phyloP scores from a whole-genome alignment of 2,113 vertebrate genomes.

The Podarcis cretensis region DNA sequence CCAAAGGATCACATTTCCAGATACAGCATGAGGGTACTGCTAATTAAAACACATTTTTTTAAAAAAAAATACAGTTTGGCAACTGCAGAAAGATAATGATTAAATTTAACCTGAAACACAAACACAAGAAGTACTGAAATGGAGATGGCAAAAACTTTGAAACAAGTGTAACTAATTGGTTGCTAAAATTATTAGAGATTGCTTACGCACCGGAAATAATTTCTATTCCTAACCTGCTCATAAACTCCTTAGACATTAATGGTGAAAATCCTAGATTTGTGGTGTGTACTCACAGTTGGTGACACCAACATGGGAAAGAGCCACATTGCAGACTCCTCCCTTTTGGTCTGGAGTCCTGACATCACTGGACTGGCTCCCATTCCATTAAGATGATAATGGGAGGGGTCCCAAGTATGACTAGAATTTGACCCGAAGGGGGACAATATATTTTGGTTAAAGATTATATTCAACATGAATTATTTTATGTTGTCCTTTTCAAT shows the following conservation, averaged over 20 bases:
- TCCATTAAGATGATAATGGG: background rate
- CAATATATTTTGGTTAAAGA: background rate
- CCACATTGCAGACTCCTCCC: background rate
- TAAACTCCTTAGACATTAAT: background rate
- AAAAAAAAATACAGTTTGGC: background rate
- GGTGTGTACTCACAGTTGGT: background rate
- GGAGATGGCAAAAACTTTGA: background rate
- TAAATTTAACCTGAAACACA: background rate
- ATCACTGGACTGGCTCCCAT: background rate
- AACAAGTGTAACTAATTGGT: background rate
- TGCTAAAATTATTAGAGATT: background rate
- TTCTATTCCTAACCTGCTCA: background rate
- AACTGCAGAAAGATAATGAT: background rate
- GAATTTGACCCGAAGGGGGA: background rate
- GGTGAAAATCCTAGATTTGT: background rate
- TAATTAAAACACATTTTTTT: background rate
- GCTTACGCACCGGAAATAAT: background rate
- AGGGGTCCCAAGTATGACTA: background rate
- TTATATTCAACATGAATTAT: background rate
- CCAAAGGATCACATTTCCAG: background rate
- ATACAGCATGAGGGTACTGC: background rate
- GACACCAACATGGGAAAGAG: background rate
- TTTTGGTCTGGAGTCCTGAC: background rate
- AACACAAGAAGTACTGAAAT: background rate
- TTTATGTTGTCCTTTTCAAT: slow-evolving; percentile 3